A percentile compares a stretch with the other conserved stretches of the same genome.
phyloP scores from a whole-genome alignment of 2,888 invertebrate species.

The Acrobasis repandana region DNA sequence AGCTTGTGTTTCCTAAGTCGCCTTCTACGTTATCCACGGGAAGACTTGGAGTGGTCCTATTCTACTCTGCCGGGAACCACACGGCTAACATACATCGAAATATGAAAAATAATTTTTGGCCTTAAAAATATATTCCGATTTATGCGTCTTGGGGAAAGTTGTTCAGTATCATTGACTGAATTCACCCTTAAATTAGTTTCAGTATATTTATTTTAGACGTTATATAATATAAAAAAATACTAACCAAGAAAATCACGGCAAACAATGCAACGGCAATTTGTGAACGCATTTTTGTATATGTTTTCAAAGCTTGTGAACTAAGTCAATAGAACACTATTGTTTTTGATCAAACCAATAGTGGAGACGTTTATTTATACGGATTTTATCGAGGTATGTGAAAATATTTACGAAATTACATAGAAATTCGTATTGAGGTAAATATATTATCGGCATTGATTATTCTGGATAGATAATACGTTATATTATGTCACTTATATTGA shows the following conservation, averaged over 20 bases:
- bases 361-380: constrained; percentile 23
- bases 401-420: constrained; percentile 19
- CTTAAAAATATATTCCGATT: no score
- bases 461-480: not conserved
- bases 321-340: not conserved
- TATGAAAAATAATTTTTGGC: no score
- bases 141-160: no score
- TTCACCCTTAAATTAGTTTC: no score
- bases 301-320: constrained; percentile 8
- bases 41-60: no score
- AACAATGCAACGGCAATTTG: constrained; percentile 32
- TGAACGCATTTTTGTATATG: constrained; percentile 38
- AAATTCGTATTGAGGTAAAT: constrained; percentile 1
- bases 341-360: constrained; percentile 4
- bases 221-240: constrained; percentile 32
- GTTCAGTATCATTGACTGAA: no score
- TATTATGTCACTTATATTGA: constrained; percentile 6
- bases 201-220: no score
- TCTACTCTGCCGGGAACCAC: no score
- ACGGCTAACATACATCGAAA: no score
- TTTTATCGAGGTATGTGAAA: constrained; percentile 21
- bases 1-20: no score
- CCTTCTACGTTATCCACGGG: no score
- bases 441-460: constrained; percentile 9
- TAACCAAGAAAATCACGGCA: constrained; percentile 43